These are phyloP conservation scores for Morpho achilles DNA, from an alignment of 2,888 invertebrate species.

Conservation along the genomic window DNA sequence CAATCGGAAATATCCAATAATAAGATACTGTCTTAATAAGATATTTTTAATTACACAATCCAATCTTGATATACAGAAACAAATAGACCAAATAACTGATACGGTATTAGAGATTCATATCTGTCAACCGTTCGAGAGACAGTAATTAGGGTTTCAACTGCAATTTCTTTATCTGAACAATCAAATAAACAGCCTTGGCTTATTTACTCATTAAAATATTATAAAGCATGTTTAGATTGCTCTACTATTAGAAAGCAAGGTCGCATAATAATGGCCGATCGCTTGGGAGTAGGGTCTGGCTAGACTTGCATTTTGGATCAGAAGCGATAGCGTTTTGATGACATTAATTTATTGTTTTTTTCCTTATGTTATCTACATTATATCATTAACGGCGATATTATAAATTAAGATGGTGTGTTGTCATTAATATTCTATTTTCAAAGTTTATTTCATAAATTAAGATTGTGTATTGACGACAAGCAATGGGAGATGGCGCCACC, in stretches of 20 bases:
- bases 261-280: constrained; percentile 34
- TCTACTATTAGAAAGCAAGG: constrained; percentile 72
- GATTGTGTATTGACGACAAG: too few relatives aligned
- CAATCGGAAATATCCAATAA: constrained; percentile 20
- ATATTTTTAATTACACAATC: constrained; percentile 41
- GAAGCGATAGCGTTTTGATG: neutral
- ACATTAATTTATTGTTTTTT: neutral
- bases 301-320: neutral
- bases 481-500: too few relatives aligned
- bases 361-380: too few relatives aligned
- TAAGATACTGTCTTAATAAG: constrained; percentile 18
- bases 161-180: constrained; percentile 54
- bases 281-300: constrained; percentile 10
- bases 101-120: constrained; percentile 38
- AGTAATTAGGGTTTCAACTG: constrained; percentile 38
- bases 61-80: constrained; percentile 56
- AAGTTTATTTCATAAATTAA: too few relatives aligned
- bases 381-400: too few relatives aligned
- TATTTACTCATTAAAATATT: constrained; percentile 68
- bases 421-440: too few relatives aligned
- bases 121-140: constrained; percentile 23
- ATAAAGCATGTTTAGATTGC: constrained; percentile 52
- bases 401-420: too few relatives aligned
- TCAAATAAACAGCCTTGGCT: constrained; percentile 62
- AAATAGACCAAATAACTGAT: constrained; percentile 56